Conservation (phyloP, 2,888 invertebrate species). For the Plusia festucae region DNA sequence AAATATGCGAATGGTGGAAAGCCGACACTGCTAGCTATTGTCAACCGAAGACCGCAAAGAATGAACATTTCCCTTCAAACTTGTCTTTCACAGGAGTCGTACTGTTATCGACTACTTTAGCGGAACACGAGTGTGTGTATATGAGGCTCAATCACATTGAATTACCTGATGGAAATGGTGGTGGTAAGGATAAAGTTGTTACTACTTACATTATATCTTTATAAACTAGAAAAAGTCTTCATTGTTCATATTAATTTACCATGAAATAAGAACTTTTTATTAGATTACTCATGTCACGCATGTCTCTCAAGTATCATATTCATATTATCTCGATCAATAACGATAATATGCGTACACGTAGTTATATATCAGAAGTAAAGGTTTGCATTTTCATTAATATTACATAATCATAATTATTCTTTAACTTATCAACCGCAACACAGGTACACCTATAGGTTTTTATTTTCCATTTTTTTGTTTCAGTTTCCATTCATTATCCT, state of each 20-base stretch:
- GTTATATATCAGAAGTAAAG: neutral
- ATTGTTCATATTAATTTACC: no score
- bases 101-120: conserved; percentile 62
- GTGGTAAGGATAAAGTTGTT: conserved; percentile 30
- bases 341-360: neutral
- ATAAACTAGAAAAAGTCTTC: no score
- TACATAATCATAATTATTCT: no score
- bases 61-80: conserved; percentile 70
- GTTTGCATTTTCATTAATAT: neutral
- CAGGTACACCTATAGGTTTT: no score
- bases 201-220: no score
- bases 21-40: conserved; percentile 77
- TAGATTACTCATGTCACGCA: no score
- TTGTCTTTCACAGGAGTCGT: conserved; percentile 78
- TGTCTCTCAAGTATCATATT: neutral
- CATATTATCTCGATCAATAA: neutral
- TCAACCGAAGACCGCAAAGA: conserved; percentile 68
- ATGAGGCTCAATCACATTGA: conserved; percentile 77
- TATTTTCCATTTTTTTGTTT: conserved; percentile 33
- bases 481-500: conserved; percentile 79
- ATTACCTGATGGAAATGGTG: conserved; percentile 73
- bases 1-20: conserved; percentile 82
- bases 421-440: no score
- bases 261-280: no score
- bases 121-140: conserved; percentile 75